Percentiles rank a stretch among this genome's conserved stretches.
These are phyloP conservation scores for Elysia crispata DNA, from an alignment of 2,888 invertebrate species.

Conservation along the genomic window DNA sequence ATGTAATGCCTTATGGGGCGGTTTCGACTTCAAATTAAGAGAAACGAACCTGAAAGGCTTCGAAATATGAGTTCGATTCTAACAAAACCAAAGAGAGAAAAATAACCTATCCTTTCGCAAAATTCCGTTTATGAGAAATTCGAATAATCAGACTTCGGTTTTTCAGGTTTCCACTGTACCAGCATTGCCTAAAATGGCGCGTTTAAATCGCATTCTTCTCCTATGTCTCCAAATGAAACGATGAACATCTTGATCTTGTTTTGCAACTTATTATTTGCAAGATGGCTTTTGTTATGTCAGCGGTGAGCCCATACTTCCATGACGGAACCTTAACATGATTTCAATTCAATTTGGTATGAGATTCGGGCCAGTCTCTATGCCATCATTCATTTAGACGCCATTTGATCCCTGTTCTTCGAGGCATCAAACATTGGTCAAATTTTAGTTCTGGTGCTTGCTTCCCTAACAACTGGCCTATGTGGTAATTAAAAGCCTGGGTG, in stretches of 20 bases:
- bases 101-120: too few relatives aligned
- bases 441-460: slow-evolving; percentile 54
- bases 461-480: slow-evolving; percentile 42
- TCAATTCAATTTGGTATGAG: slow-evolving; percentile 47
- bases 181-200: slow-evolving; percentile 44
- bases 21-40: too few relatives aligned
- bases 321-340: slow-evolving; percentile 51
- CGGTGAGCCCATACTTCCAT: slow-evolving; percentile 49
- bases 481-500: slow-evolving; percentile 43
- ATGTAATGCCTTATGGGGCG: too few relatives aligned
- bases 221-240: slow-evolving; percentile 45
- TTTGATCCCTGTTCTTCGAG: slow-evolving; percentile 36
- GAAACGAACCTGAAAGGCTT: too few relatives aligned
- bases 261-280: too few relatives aligned
- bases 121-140: too few relatives aligned
- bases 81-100: too few relatives aligned
- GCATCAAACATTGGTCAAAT: slow-evolving; percentile 61
- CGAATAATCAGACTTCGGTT: too few relatives aligned
- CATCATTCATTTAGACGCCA: slow-evolving; percentile 52
- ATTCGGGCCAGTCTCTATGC: slow-evolving; percentile 53
- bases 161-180: too few relatives aligned
- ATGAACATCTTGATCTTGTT: slow-evolving; percentile 51
- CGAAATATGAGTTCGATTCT: too few relatives aligned
- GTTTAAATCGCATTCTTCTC: slow-evolving; percentile 36
- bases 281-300: too few relatives aligned